Conservation (phyloP, 2,113 vertebrate species). For the Sus scrofa region DNA sequence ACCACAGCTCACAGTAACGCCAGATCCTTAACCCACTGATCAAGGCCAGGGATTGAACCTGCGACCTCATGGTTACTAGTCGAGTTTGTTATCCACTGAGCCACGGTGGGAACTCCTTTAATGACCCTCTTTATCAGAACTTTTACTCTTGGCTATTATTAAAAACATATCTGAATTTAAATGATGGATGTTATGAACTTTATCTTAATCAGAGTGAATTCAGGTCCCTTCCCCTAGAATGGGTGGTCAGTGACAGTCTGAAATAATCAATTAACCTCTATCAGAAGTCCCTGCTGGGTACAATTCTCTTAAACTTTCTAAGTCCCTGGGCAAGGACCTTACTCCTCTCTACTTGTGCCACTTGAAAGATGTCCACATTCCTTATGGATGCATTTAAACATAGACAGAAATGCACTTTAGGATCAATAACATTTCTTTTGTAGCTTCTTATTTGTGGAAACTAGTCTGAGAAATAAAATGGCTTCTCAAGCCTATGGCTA, state of each 20-base stretch:
- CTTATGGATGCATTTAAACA: neutral
- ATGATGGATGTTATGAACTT: neutral
- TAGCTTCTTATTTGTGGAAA: neutral
- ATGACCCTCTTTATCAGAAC: neutral
- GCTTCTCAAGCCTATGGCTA: neutral
- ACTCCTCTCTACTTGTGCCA: neutral
- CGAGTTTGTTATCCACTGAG: too few relatives aligned
- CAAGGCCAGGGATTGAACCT: too few relatives aligned
- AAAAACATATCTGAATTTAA: constrained; percentile 14
- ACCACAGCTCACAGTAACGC: too few relatives aligned
- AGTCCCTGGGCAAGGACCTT: neutral
- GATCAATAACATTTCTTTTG: neutral
- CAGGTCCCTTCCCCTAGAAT: neutral
- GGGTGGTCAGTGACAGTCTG: neutral
- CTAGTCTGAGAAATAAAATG: constrained; percentile 8
- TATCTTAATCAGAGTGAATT: neutral
- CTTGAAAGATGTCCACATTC: neutral
- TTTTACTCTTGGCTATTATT: neutral
- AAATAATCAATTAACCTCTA: neutral
- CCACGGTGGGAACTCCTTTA: too few relatives aligned
- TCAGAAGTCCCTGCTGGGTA: neutral
- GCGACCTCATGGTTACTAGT: too few relatives aligned
- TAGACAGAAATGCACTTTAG: neutral
- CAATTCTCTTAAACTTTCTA: neutral
- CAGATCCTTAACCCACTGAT: too few relatives aligned